Evolutionary conservation across 37 sponge, comb jelly and placozoan genomes (phyloP).

Genomic region (Eunapius fragilis): DNA sequence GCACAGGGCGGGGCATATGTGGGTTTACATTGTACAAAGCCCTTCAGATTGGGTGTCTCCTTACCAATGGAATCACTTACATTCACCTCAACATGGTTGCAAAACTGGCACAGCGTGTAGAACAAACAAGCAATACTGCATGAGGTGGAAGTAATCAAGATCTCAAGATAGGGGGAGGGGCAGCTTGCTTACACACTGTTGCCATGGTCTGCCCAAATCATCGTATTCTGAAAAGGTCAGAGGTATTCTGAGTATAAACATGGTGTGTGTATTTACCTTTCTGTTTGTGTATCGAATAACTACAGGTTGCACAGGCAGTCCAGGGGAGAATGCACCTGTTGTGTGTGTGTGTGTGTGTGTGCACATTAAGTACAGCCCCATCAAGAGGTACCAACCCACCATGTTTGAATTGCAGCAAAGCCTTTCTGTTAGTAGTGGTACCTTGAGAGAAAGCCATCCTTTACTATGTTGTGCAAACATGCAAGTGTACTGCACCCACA

Average conservation of each 20-base stretch:
- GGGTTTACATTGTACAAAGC: no score
- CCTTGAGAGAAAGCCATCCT: slow-evolving; percentile 28
- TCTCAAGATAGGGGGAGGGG: not conserved
- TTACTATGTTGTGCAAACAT: no score
- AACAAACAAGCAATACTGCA: slow-evolving; percentile 33
- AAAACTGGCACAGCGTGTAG: slow-evolving; percentile 54
- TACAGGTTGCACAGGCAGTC: slow-evolving; percentile 52
- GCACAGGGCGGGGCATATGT: not conserved
- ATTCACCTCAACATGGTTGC: slow-evolving; percentile 60
- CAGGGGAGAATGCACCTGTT: slow-evolving; percentile 63
- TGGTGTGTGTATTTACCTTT: not conserved
- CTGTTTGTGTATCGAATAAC: slow-evolving; percentile 47
- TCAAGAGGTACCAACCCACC: not conserved
- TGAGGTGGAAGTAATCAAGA: no score
- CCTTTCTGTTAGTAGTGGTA: slow-evolving; percentile 57
- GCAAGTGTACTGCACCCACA: no score
- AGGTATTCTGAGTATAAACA: not conserved
- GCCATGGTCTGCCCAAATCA: slow-evolving; percentile 47
- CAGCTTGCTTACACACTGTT: slow-evolving; percentile 18
- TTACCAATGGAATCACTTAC: slow-evolving; percentile 14
- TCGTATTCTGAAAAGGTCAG: slow-evolving; percentile 42
- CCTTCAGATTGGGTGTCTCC: no score
- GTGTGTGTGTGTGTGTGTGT: not conserved
- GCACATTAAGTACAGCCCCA: not conserved
- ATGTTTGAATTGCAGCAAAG: slow-evolving; percentile 48